Conservation (phyloP, 2,797 vertebrate species). For the Cyclopterus lumpus region DNA sequence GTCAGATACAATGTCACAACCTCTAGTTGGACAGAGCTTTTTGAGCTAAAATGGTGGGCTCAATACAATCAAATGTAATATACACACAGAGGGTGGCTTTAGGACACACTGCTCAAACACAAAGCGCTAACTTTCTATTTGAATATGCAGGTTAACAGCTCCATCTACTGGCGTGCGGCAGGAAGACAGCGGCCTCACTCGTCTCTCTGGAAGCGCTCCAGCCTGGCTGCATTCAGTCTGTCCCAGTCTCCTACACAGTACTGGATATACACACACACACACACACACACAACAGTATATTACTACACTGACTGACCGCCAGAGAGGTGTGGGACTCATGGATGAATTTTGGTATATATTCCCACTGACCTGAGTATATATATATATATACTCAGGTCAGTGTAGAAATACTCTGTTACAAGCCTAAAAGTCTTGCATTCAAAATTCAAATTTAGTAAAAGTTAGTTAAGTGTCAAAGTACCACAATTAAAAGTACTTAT, state of each 20-base stretch:
- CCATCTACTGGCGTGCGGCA: not conserved
- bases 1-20: too few species aligned
- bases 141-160: not conserved
- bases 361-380: too few species aligned
- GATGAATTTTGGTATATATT: too few species aligned
- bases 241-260: slow-evolving; percentile 52
- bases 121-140: not conserved
- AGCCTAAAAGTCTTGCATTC: not conserved
- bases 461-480: too few species aligned
- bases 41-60: too few species aligned
- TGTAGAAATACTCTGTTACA: too few species aligned
- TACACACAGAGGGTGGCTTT: too few species aligned
- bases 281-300: not conserved
- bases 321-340: slow-evolving; percentile 2
- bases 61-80: not conserved
- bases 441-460: not conserved
- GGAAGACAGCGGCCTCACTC: slow-evolving; percentile 70
- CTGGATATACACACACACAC: slow-evolving; percentile 24
- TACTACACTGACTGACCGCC: not conserved
- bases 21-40: too few species aligned
- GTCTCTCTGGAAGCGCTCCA: slow-evolving; percentile 47
- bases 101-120: not conserved
- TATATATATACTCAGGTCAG: too few species aligned
- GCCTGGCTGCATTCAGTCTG: not conserved
- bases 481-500: not conserved